These are phyloP conservation scores for Oikopleura dioica DNA, from an alignment of 23 tunicate species.

Conservation along the genomic window DNA sequence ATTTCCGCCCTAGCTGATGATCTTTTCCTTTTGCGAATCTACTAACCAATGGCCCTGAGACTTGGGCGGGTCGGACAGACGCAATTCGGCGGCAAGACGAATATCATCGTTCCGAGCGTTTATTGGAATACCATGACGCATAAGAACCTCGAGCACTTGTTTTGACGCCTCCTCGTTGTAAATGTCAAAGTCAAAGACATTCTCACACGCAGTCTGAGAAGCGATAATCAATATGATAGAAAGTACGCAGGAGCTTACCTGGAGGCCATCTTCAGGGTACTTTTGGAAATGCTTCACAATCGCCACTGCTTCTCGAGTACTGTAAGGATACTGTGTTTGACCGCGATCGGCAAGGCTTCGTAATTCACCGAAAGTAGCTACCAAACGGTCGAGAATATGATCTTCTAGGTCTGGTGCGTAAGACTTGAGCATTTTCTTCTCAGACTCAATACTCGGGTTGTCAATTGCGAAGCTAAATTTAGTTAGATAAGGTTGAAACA, in stretches of 20 bases:
- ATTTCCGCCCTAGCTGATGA: no score
- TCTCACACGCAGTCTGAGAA: conserved; percentile 49
- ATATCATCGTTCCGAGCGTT: no score
- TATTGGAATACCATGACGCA: conserved; percentile 83
- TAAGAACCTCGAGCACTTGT: conserved; percentile 37
- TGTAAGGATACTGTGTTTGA: conserved; percentile 63
- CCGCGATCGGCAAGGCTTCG: conserved; percentile 70
- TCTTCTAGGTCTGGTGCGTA: conserved; percentile 66
- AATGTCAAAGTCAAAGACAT: conserved; percentile 86
- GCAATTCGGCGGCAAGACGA: no score
- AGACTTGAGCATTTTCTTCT: conserved; percentile 44
- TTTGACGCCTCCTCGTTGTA: conserved; percentile 53
- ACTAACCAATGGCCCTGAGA: no score
- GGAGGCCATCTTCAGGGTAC: no score
- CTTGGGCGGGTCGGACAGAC: no score
- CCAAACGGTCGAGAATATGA: conserved; percentile 36
- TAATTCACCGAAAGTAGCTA: conserved; percentile 74
- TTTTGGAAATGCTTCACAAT: conserved; percentile 81
- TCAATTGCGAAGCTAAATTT: conserved; percentile 53
- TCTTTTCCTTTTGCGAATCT: no score
- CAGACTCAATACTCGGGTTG: conserved; percentile 61
- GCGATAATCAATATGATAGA: no score
- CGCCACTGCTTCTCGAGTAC: conserved; percentile 74
- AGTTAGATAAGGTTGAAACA: not conserved
- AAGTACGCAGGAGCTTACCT: no score